These are phyloP conservation scores for Stenichneumon culpator DNA, from an alignment of 2,888 invertebrate genomes.

Conservation along the genomic window DNA sequence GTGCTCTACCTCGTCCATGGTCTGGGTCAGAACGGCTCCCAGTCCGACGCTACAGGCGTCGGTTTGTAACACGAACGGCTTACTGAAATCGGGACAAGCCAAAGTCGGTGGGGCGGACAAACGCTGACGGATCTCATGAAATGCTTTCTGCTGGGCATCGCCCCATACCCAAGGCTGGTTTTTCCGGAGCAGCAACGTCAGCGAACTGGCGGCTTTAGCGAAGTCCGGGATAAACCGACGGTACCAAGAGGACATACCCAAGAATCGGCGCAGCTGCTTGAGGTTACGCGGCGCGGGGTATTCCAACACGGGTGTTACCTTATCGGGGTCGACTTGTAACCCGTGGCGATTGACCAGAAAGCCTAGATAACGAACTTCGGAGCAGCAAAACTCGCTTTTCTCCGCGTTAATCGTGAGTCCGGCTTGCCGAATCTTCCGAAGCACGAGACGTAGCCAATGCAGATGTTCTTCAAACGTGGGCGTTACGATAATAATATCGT, in stretches of 20 bases:
- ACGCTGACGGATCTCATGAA: constrained; percentile 24
- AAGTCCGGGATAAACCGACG: constrained; percentile 43
- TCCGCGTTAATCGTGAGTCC: constrained; percentile 61
- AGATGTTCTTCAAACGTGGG: constrained; percentile 64
- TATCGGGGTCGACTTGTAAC: constrained; percentile 32
- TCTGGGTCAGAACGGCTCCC: too few species aligned
- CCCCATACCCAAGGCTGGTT: constrained; percentile 42
- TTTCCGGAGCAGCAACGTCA: constrained; percentile 25
- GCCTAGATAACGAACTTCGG: constrained; percentile 16
- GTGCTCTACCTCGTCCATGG: too few species aligned
- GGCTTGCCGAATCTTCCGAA: constrained; percentile 71
- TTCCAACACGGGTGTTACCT: background rate
- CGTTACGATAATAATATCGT: constrained; percentile 66
- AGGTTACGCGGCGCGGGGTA: constrained; percentile 29
- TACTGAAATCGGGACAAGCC: too few species aligned
- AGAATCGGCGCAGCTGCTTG: constrained; percentile 34
- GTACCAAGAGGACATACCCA: constrained; percentile 43
- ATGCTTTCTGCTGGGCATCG: constrained; percentile 33
- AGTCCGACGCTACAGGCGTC: too few species aligned
- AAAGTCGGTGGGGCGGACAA: too few species aligned
- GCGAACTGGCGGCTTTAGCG: background rate
- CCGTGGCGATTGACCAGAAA: constrained; percentile 27
- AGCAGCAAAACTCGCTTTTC: constrained; percentile 6
- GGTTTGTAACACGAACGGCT: too few species aligned
- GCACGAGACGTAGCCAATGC: constrained; percentile 63